Conservation (phyloP, 2,888 invertebrate genomes). For the Cerastis rubricosa region DNA sequence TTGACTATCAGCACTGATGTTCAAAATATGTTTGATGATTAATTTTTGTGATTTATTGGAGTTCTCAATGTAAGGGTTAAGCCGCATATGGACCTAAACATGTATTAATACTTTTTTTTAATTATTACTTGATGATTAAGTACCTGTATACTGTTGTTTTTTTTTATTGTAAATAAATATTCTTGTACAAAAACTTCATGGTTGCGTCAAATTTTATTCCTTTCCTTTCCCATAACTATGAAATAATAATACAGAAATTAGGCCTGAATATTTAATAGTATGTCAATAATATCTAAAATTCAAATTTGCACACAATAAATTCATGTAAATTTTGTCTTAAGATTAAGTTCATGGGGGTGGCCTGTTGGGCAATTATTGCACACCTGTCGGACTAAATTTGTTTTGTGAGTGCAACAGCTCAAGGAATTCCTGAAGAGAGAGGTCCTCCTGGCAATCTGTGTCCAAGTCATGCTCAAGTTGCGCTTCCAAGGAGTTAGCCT, state of each 20-base stretch:
- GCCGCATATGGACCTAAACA: neutral
- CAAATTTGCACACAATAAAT: slow-evolving; percentile 86
- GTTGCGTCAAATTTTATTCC: neutral
- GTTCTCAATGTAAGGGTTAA: neutral
- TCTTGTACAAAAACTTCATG: slow-evolving; percentile 18
- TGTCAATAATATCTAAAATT: slow-evolving; percentile 83
- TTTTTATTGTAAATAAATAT: slow-evolving; percentile 31
- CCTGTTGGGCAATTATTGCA: slow-evolving; percentile 78
- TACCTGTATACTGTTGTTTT: slow-evolving; percentile 13
- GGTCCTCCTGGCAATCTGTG: slow-evolving; percentile 89
- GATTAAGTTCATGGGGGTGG: slow-evolving; percentile 57
- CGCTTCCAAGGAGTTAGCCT: slow-evolving; percentile 87
- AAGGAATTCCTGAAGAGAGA: slow-evolving; percentile 88
- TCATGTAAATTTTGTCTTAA: slow-evolving; percentile 81
- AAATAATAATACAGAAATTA: slow-evolving; percentile 66
- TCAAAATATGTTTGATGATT: slow-evolving; percentile 86
- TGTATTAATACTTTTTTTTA: neutral
- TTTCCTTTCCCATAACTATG: neutral
- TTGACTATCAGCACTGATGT: slow-evolving; percentile 81
- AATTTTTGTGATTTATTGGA: slow-evolving; percentile 10
- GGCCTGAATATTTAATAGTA: slow-evolving; percentile 77
- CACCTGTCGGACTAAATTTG: slow-evolving; percentile 82
- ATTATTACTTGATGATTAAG: neutral
- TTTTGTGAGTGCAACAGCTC: slow-evolving; percentile 88
- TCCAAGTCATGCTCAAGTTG: slow-evolving; percentile 89